Evolutionary conservation across 2,888 invertebrate genomes (phyloP).

Genomic region (Girardia tigrina): DNA sequence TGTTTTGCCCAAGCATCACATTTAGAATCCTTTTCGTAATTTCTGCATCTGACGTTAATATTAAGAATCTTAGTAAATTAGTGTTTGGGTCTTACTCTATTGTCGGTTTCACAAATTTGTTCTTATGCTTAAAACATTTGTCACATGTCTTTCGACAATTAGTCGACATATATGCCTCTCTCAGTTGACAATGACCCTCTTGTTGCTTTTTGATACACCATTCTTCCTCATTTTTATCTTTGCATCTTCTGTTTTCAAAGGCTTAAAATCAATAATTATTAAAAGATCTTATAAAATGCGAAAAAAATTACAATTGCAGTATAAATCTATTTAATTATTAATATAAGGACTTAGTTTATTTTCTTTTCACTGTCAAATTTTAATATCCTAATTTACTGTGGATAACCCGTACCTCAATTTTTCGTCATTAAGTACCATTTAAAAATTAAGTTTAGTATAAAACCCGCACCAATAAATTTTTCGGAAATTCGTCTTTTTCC

Average conservation of each 20-base stretch:
- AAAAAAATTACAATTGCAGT: too few relatives aligned
- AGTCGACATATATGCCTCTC: not conserved
- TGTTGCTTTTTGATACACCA: not conserved
- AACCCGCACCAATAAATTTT: too few relatives aligned
- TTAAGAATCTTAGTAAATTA: not conserved
- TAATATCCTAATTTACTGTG: too few relatives aligned
- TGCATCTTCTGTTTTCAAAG: not conserved
- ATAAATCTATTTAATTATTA: too few relatives aligned
- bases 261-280: too few relatives aligned
- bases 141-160: not conserved
- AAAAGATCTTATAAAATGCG: too few relatives aligned
- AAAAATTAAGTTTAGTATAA: too few relatives aligned
- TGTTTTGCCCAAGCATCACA: conserved; percentile 27
- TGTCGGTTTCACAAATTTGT: not conserved
- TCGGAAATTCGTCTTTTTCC: too few relatives aligned
- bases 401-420: too few relatives aligned
- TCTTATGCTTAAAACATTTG: not conserved
- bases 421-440: too few relatives aligned
- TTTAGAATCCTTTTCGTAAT: not conserved
- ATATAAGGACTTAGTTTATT: too few relatives aligned
- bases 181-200: not conserved
- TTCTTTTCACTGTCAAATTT: too few relatives aligned
- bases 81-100: not conserved
- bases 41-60: conserved; percentile 21
- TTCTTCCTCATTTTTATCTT: not conserved